Evolutionary conservation across 2,888 invertebrate genomes (phyloP).

Genomic region (Agrotis exclamationis): DNA sequence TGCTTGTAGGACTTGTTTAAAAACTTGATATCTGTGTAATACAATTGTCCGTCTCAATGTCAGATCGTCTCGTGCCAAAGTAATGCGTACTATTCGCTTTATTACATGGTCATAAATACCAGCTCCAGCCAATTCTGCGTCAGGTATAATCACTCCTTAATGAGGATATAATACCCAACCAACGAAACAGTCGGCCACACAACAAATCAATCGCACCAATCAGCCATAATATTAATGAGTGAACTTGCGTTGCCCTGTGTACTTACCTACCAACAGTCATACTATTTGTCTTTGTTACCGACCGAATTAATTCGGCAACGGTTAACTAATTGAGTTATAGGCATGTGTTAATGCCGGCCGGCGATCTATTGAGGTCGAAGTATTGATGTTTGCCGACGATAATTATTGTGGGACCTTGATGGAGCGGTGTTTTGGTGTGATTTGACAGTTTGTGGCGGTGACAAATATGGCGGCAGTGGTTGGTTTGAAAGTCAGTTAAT

Average conservation of each 20-base stretch:
- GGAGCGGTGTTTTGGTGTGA: conserved; percentile 37
- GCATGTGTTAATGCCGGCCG: conserved; percentile 48
- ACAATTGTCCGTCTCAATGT: no score
- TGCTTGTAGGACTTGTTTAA: no score
- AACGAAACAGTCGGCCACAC: conserved; percentile 25
- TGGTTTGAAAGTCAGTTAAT: conserved; percentile 16
- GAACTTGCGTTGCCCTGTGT: conserved; percentile 53
- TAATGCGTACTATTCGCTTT: no score
- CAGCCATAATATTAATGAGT: conserved; percentile 58
- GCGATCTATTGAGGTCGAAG: conserved; percentile 55
- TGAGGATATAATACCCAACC: conserved; percentile 6
- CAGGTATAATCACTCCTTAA: neutral
- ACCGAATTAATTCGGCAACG: conserved; percentile 65
- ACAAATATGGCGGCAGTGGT: conserved; percentile 9
- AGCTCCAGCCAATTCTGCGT: no score
- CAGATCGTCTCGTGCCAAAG: no score
- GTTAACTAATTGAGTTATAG: conserved; percentile 68
- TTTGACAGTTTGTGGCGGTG: conserved; percentile 37
- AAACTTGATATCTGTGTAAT: no score
- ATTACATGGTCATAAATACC: no score
- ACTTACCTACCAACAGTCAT: conserved; percentile 28
- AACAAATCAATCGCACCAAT: conserved; percentile 54
- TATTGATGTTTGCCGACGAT: conserved; percentile 60
- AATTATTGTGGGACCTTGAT: conserved; percentile 51
- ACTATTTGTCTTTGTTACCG: conserved; percentile 68